Conservation (phyloP, 2,888 invertebrate species). For the Gryllus longicercus region DNA sequence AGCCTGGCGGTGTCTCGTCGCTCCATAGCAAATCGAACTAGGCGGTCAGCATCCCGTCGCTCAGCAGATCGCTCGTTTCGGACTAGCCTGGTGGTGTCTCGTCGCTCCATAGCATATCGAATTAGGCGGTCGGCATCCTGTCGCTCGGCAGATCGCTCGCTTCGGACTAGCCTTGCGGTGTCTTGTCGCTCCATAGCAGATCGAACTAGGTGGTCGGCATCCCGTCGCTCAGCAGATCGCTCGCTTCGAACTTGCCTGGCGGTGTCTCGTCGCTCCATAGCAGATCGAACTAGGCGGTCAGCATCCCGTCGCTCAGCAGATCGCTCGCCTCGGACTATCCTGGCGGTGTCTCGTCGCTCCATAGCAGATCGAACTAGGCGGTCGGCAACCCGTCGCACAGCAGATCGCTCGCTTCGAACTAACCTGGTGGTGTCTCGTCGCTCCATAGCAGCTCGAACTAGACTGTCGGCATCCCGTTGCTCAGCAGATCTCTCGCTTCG, state of each 20-base stretch:
- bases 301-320: neutral
- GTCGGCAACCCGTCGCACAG: neutral
- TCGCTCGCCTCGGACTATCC: neutral
- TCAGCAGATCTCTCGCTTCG: neutral
- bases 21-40: neutral
- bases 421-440: neutral
- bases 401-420: neutral
- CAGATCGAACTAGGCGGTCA: neutral
- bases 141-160: neutral
- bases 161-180: neutral
- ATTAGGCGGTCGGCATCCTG: neutral
- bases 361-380: neutral
- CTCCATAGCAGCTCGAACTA: neutral
- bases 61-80: neutral
- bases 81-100: neutral
- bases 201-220: neutral
- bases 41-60: neutral
- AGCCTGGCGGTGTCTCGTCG: neutral
- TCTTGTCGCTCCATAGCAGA: neutral
- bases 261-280: neutral
- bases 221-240: neutral
- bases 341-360: neutral
- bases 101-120: neutral
- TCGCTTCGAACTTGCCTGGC: neutral
- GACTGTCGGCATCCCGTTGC: neutral